Conservation (phyloP, 1,140 invertebrate species). For the roundworm (Caenorhabditis elegans) region DNA sequence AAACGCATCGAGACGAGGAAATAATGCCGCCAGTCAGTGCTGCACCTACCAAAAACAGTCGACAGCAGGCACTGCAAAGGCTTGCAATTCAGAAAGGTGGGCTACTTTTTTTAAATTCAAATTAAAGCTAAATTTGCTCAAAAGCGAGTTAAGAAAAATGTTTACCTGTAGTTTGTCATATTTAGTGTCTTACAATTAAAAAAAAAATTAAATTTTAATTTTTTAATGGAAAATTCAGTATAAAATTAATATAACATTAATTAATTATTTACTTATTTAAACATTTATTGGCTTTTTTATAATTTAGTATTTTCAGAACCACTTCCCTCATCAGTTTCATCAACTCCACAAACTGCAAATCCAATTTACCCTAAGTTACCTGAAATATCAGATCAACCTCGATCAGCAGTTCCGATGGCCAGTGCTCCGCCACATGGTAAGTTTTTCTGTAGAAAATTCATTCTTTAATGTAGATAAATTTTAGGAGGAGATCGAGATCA, state of each 20-base stretch:
- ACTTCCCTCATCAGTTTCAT: conserved; percentile 5
- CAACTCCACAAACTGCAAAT: conserved; percentile 27
- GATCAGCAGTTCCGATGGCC: background rate
- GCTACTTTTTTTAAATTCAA: background rate
- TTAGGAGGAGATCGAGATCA: conserved; percentile 28
- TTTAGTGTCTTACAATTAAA: too few species aligned
- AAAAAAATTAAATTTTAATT: too few species aligned
- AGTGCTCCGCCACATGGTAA: conserved; percentile 7
- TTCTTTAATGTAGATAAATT: background rate
- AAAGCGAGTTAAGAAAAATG: too few species aligned
- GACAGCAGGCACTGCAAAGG: conserved; percentile 41
- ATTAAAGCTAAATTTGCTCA: background rate
- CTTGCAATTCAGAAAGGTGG: conserved; percentile 48
- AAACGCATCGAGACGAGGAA: conserved; percentile 36
- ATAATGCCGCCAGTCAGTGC: conserved; percentile 45
- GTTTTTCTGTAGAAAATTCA: background rate
- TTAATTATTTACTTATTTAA: too few species aligned
- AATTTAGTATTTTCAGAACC: conserved; percentile 38
- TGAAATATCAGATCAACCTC: conserved; percentile 40
- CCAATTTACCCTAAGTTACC: conserved; percentile 42
- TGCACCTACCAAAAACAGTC: conserved; percentile 41
- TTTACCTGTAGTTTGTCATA: too few species aligned
- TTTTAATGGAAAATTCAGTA: too few species aligned
- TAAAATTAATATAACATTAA: too few species aligned
- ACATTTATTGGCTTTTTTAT: too few species aligned